These are phyloP conservation scores for Andinoacara biseriatus DNA, from an alignment of 2,113 vertebrate genomes.

Conservation along the genomic window DNA sequence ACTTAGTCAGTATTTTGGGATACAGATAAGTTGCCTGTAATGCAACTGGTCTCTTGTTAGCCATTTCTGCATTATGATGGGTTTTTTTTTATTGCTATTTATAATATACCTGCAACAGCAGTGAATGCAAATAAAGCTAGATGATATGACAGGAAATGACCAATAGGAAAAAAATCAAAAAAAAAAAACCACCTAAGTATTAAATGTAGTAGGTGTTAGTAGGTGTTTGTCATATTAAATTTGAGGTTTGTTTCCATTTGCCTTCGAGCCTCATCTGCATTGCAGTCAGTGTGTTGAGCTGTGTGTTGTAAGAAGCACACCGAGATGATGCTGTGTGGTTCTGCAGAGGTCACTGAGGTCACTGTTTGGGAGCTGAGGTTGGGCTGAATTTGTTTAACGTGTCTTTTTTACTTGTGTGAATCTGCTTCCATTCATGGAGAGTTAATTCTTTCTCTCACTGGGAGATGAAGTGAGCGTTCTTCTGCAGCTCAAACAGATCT, in stretches of 20 bases:
- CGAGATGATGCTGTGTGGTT: constrained; percentile 45
- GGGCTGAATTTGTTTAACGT: constrained; percentile 63
- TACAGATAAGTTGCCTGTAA: constrained; percentile 35
- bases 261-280: neutral
- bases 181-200: neutral
- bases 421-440: constrained; percentile 63
- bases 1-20: constrained; percentile 48
- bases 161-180: neutral
- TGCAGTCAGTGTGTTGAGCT: neutral
- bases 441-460: constrained; percentile 66
- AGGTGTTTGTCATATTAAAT: neutral
- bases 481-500: constrained; percentile 67
- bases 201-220: constrained; percentile 1
- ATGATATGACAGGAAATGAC: neutral
- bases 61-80: constrained; percentile 13
- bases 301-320: constrained; percentile 11
- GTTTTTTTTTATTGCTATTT: constrained; percentile 24
- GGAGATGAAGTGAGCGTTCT: constrained; percentile 72
- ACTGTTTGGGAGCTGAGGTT: constrained; percentile 41
- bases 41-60: constrained; percentile 20
- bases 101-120: neutral
- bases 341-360: constrained; percentile 47
- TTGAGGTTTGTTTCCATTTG: neutral
- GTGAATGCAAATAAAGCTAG: constrained; percentile 16
- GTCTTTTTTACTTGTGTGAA: constrained; percentile 67